These are phyloP conservation scores for Podargus strigoides DNA, from an alignment of 2,797 vertebrate species.

Conservation along the genomic window DNA sequence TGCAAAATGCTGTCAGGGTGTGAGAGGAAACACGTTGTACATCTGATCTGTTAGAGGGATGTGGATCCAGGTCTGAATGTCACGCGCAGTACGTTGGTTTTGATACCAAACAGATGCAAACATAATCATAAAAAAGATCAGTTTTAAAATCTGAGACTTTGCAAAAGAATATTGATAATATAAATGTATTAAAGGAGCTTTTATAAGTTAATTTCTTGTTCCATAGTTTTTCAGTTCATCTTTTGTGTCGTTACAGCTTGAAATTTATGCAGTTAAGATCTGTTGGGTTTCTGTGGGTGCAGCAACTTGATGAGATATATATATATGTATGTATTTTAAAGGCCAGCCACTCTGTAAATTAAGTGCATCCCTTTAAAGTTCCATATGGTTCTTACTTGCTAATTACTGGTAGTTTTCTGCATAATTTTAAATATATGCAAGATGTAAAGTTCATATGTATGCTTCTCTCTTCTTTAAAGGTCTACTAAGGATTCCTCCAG, in stretches of 20 bases:
- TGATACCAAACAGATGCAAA: not conserved
- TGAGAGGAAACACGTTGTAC: conserved; percentile 33
- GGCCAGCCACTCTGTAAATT: not conserved
- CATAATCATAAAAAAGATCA: not conserved
- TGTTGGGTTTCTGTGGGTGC: not conserved
- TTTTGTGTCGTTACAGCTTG: not conserved
- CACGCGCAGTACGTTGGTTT: not conserved
- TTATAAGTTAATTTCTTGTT: not conserved
- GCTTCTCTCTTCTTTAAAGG: conserved; percentile 66
- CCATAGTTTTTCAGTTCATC: not conserved
- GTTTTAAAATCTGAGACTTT: not conserved
- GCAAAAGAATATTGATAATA: not conserved
- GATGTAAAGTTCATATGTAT: not conserved
- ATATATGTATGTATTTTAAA: not conserved
- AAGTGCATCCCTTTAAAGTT: not conserved
- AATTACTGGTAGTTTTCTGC: not conserved
- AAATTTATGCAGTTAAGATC: not conserved
- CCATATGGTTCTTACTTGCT: not conserved
- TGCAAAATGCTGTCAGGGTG: conserved; percentile 45
- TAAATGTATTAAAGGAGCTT: not conserved
- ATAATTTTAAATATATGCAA: not conserved
- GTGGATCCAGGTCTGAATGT: not conserved
- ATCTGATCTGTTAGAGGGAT: not conserved
- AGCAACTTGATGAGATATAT: not conserved
- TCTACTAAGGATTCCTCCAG: conserved; percentile 90